A percentile compares a stretch with the other conserved stretches of the same genome.
Conservation (phyloP, 2,888 invertebrate genomes). For the Volucella inflata region DNA sequence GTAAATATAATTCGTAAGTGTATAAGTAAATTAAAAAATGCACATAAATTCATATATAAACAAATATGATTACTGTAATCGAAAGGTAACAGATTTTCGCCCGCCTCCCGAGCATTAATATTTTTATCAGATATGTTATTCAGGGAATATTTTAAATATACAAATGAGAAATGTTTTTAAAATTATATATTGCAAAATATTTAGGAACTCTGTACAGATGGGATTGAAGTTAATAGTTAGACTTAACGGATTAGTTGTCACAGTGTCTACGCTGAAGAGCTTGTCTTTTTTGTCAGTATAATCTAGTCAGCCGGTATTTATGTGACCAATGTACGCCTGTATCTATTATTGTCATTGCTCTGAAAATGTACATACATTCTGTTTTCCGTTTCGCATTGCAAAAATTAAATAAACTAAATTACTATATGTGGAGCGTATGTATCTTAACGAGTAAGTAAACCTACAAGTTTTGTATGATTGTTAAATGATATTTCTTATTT, state of each 20-base stretch:
- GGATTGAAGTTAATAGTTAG: not conserved
- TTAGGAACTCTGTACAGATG: slow-evolving; percentile 13
- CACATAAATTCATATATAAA: slow-evolving; percentile 5
- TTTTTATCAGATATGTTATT: slow-evolving; percentile 55
- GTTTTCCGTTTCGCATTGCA: no score
- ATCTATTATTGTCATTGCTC: no score
- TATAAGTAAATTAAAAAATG: slow-evolving; percentile 20
- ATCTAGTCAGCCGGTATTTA: no score
- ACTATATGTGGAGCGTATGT: no score
- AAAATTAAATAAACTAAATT: no score
- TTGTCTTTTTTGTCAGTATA: no score
- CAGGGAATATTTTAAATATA: slow-evolving; percentile 64
- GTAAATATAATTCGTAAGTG: slow-evolving; percentile 51
- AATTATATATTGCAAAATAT: slow-evolving; percentile 20
- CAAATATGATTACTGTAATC: not conserved
- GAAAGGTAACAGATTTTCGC: slow-evolving; percentile 21
- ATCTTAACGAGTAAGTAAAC: no score
- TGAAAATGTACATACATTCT: no score
- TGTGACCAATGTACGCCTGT: no score
- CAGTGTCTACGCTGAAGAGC: slow-evolving; percentile 4
- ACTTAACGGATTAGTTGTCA: slow-evolving; percentile 17
- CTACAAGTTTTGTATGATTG: no score
- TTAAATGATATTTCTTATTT: no score
- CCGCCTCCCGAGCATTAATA: slow-evolving; percentile 52
- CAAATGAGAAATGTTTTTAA: slow-evolving; percentile 26